A percentile compares a stretch with the other conserved stretches of the same genome.
Evolutionary conservation across 2,113 vertebrate species (phyloP).

Genomic region (Pedionomus torquatus): DNA sequence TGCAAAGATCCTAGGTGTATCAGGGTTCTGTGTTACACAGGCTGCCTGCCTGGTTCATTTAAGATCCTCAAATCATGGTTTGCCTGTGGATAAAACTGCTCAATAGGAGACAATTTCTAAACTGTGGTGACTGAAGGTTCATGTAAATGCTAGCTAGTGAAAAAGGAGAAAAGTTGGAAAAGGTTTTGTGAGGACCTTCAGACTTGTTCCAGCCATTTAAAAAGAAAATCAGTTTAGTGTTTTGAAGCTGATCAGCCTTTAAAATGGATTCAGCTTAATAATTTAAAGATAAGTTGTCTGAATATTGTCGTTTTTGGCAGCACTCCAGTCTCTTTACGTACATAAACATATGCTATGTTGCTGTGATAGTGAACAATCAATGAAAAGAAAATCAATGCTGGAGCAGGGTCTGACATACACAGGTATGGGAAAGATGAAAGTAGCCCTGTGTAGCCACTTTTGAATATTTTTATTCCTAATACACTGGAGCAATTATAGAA

Average conservation of each 20-base stretch:
- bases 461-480: constrained; percentile 20
- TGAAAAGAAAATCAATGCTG: neutral
- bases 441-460: neutral
- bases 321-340: neutral
- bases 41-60: fast-evolving
- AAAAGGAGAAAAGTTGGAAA: neutral
- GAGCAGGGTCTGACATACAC: neutral
- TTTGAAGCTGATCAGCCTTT: neutral
- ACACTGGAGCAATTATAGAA: constrained; percentile 8
- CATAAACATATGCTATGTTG: fast-evolving
- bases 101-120: neutral
- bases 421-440: constrained; percentile 9
- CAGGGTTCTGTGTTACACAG: neutral
- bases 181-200: neutral
- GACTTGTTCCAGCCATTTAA: neutral
- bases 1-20: neutral
- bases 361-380: neutral
- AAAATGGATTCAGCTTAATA: neutral
- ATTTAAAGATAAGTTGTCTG: neutral
- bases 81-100: neutral
- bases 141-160: neutral
- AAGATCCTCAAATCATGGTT: neutral
- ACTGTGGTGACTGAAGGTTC: neutral
- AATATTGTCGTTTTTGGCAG: neutral
- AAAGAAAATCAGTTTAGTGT: neutral